phyloP scores from a whole-genome alignment of 1,140 invertebrate species.

The Drosophila tani region DNA sequence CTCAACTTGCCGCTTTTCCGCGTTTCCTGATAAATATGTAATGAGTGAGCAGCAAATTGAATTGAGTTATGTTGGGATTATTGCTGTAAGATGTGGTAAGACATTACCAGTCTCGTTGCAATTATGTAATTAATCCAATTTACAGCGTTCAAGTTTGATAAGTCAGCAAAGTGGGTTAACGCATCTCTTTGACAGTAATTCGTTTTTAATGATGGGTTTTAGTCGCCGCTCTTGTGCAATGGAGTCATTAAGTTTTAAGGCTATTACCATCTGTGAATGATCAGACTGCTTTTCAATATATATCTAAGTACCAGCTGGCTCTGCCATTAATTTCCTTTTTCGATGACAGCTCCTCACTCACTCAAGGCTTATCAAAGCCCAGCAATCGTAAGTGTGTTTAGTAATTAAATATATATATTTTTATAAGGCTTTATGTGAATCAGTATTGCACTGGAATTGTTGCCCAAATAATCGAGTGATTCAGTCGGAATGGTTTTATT shows the following conservation, averaged over 20 bases:
- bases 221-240: conserved; percentile 20
- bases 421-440: not conserved
- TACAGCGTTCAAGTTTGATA: conserved; percentile 17
- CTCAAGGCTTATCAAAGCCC: conserved; percentile 22
- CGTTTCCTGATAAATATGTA: conserved; percentile 50
- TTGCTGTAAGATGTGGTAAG: conserved; percentile 22
- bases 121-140: conserved; percentile 58
- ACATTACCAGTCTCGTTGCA: conserved; percentile 10
- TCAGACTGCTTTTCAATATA: not conserved
- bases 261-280: conserved; percentile 7
- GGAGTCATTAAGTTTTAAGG: conserved; percentile 1
- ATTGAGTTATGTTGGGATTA: conserved; percentile 55
- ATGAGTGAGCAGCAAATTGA: conserved; percentile 60
- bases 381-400: conserved; percentile 5
- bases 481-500: conserved; percentile 1
- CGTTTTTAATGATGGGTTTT: conserved; percentile 17
- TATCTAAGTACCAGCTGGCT: conserved; percentile 1
- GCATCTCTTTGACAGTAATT: conserved; percentile 32
- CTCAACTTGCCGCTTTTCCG: conserved; percentile 52
- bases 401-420: conserved; percentile 22
- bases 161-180: conserved; percentile 43
- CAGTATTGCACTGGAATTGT: conserved; percentile 2
- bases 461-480: not conserved
- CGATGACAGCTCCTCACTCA: conserved; percentile 11
- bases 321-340: conserved; percentile 20